Percentiles rank a stretch among this genome's conserved stretches.
phyloP scores from a whole-genome alignment of 2,888 invertebrate genomes.

The Desoria tigrina region DNA sequence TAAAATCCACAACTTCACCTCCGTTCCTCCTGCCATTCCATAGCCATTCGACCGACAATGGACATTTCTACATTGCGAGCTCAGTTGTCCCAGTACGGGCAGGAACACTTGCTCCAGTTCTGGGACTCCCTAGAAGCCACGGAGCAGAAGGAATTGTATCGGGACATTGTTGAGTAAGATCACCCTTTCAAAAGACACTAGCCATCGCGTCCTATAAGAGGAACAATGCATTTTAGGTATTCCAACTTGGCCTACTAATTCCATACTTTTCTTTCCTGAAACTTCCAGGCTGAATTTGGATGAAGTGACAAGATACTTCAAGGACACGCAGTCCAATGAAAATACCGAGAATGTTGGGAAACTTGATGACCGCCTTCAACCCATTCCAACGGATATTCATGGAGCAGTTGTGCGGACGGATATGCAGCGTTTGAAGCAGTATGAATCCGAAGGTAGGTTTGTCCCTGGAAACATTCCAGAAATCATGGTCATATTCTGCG shows the following conservation, averaged over 20 bases:
- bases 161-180: slow-evolving; percentile 65
- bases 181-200: neutral
- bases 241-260: no score
- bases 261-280: neutral
- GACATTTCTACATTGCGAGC: slow-evolving; percentile 62
- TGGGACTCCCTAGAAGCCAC: slow-evolving; percentile 72
- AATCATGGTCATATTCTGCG: no score
- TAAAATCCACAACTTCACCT: neutral
- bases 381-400: slow-evolving; percentile 77
- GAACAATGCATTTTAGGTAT: no score
- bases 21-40: neutral
- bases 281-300: slow-evolving; percentile 63
- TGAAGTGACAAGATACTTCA: slow-evolving; percentile 71
- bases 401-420: slow-evolving; percentile 73
- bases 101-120: slow-evolving; percentile 78
- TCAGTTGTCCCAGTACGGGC: slow-evolving; percentile 66
- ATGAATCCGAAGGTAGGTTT: slow-evolving; percentile 69
- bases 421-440: slow-evolving; percentile 66
- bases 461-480: neutral
- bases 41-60: slow-evolving; percentile 36
- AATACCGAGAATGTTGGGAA: slow-evolving; percentile 68
- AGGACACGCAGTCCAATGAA: slow-evolving; percentile 57
- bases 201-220: no score
- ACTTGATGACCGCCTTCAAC: slow-evolving; percentile 78
- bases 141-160: slow-evolving; percentile 64